Evolutionary conservation across 2,797 vertebrate genomes (phyloP).

Genomic region (Sebastes taczanowskii): DNA sequence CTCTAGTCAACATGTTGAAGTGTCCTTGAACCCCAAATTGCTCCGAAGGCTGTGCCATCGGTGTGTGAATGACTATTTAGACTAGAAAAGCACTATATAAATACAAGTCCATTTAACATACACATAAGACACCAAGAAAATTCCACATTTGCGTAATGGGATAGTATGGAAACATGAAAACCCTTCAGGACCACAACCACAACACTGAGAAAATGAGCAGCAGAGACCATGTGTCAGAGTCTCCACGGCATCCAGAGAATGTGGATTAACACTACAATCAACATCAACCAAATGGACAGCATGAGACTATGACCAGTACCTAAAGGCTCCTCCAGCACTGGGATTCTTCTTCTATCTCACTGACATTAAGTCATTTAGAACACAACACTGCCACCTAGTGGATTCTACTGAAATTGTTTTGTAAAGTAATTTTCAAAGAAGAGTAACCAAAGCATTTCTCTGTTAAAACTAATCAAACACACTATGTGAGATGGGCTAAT

Average conservation of each 20-base stretch:
- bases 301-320: not conserved
- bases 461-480: not conserved
- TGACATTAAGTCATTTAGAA: conserved; percentile 1
- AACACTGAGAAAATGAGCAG: not conserved
- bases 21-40: too few species aligned
- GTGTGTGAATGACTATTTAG: too few species aligned
- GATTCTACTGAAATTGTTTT: not conserved
- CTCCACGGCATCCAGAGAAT: not conserved
- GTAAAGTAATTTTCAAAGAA: not conserved
- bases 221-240: not conserved
- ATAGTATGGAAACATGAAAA: not conserved
- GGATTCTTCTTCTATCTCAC: not conserved
- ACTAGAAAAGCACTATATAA: too few species aligned
- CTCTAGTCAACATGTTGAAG: too few species aligned
- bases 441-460: not conserved
- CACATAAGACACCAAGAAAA: not conserved
- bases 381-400: conserved; percentile 81
- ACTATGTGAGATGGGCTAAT: not conserved
- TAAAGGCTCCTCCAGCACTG: not conserved
- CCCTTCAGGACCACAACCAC: not conserved
- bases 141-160: not conserved
- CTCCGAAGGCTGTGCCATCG: too few species aligned
- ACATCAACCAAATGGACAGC: not conserved
- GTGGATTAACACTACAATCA: not conserved
- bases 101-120: not conserved